Base-by-base conservation (phyloP, 2,888 invertebrate species). In the Mayetiola destructor region DNA sequence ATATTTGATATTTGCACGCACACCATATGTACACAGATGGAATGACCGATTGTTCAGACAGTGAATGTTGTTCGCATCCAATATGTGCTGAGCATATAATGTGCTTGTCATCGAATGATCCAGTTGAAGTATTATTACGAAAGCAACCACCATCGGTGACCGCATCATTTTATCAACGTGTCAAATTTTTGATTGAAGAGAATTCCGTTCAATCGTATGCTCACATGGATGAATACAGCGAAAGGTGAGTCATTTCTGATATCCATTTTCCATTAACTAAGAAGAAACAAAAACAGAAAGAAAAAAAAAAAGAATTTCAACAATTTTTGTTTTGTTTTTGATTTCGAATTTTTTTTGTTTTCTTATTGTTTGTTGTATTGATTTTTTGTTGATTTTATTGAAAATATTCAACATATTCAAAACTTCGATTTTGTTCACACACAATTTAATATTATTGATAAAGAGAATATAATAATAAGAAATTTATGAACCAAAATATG, bases 171-270 rank as follows among this genome's bases (percentile, higher is more conserved):
- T 94, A 93, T 71, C 94, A 97, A 71, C 81, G 95, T 58, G 94
- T 96, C 73, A 90, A 92, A 72, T 99, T 99, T 76, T 83, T 99
- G 64, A 92, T 99, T 63, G 96, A 97, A 76, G 94, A 96, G 73
- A 93, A 95, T 74, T 94, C 94, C 62, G 95, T 97, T 60, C 99
- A 99, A 76, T 93, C 91, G 68, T 97, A 97, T 75, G 94, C 96
- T 56, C 92, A 94, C 72, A 85, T 89, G 80, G 89, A 91, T 75
- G 92, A 95, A 75, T 99, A 96, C 78, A 93, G 93, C 69, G 94
- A 95, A 78, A 94, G 93, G 96, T 96, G 82, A 84, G 87, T 82
- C 73, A 68, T 65, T 62, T 55, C 63, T 63, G 66, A 62, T 67
- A 64, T 64, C 63, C 58, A 60, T 60, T 23, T 48, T 48, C 6